Evolutionary conservation across 1,140 invertebrate genomes (phyloP).

Genomic region (Lysiphlebus fabarum): DNA sequence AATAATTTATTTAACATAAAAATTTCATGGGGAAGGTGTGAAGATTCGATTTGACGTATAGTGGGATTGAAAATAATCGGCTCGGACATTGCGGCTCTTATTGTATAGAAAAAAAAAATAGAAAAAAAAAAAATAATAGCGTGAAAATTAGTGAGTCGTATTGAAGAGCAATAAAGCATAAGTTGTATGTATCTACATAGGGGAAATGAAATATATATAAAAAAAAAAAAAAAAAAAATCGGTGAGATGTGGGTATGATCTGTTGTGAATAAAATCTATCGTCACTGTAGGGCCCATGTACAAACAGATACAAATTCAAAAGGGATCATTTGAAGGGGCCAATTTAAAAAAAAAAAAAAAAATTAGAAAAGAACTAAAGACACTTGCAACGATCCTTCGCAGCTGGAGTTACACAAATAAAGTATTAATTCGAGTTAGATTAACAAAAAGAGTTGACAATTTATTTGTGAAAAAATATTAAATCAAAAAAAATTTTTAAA

Average conservation of each 20-base stretch:
- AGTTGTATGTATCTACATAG: too few relatives aligned
- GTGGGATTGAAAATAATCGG: conserved; percentile 40
- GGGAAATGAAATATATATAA: too few relatives aligned
- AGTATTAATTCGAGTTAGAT: conserved; percentile 47
- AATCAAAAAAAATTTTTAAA: too few relatives aligned
- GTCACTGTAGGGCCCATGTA: too few relatives aligned
- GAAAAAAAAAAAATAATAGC: neutral
- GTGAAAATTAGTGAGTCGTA: conserved; percentile 50
- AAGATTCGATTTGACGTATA: conserved; percentile 32
- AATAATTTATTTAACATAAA: too few relatives aligned
- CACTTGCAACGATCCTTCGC: conserved; percentile 51
- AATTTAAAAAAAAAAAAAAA: neutral
- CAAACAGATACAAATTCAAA: neutral
- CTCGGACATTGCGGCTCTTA: conserved; percentile 39
- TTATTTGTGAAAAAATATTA: too few relatives aligned
- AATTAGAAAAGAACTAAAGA: conserved; percentile 29
- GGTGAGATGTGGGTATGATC: too few relatives aligned
- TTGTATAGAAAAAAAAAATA: conserved; percentile 33
- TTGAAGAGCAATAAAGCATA: conserved; percentile 7
- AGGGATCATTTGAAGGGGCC: neutral
- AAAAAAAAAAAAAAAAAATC: too few relatives aligned
- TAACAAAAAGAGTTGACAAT: neutral
- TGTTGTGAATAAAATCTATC: too few relatives aligned
- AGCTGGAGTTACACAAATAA: conserved; percentile 53
- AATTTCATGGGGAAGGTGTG: conserved; percentile 32